These are phyloP conservation scores for Poecilia picta DNA, from an alignment of 2,797 vertebrate species.

Conservation along the genomic window DNA sequence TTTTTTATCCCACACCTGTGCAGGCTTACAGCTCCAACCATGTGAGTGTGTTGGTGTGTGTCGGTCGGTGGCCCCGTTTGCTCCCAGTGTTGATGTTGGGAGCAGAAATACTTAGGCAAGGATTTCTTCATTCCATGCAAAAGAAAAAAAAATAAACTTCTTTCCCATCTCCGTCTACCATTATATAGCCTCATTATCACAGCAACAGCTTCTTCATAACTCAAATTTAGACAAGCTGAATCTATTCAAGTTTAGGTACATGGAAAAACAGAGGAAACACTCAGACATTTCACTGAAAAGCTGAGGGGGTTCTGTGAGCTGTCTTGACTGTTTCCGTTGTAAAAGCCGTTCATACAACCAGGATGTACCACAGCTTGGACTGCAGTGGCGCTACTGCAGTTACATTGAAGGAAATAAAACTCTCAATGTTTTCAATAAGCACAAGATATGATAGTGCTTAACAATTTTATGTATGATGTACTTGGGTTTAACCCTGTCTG, in stretches of 20 bases:
- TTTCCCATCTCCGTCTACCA: not conserved
- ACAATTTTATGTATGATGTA: too few species aligned
- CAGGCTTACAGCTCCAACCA: conserved; percentile 24
- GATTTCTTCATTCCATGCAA: not conserved
- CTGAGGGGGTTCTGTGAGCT: not conserved
- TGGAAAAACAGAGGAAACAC: not conserved
- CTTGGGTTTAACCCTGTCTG: too few species aligned
- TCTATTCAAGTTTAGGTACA: not conserved
- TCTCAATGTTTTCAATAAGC: too few species aligned
- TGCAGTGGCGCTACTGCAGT: too few species aligned
- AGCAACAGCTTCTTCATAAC: not conserved
- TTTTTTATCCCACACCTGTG: conserved; percentile 61
- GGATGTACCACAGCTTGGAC: too few species aligned
- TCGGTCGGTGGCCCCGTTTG: conserved; percentile 2
- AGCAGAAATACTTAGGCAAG: not conserved
- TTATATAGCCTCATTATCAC: not conserved
- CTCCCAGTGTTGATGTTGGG: conserved; percentile 1
- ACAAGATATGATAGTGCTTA: too few species aligned
- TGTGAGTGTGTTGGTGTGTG: not conserved
- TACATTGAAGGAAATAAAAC: too few species aligned
- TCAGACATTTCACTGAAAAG: not conserved
- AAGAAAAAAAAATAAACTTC: conserved; percentile 16
- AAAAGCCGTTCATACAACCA: too few species aligned
- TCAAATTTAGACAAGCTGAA: not conserved
- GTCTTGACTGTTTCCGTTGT: not conserved